Percentiles rank a stretch among this genome's conserved stretches.
These are phyloP conservation scores for Pygathrix nemaeus DNA, from an alignment of 2,113 vertebrate species.

Conservation along the genomic window DNA sequence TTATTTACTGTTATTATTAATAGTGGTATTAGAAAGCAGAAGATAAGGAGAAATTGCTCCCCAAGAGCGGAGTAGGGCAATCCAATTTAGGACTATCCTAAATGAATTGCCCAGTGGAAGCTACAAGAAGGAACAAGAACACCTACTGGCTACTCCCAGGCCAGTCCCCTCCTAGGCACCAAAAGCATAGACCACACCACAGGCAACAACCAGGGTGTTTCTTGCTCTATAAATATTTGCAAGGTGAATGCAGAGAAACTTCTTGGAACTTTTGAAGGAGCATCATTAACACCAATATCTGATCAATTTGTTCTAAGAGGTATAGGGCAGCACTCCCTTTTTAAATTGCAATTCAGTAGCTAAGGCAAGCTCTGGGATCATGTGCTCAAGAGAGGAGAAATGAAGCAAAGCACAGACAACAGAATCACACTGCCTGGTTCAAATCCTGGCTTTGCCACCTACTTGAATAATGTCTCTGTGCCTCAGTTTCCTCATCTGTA, in stretches of 20 bases:
- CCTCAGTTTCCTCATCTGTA: constrained; percentile 15
- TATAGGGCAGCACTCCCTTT: background rate
- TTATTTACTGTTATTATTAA: background rate
- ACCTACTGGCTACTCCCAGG: too few relatives aligned
- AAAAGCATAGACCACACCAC: too few relatives aligned
- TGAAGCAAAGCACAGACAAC: background rate
- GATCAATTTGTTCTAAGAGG: background rate
- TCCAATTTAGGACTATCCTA: background rate
- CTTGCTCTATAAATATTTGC: background rate
- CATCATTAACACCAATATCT: background rate
- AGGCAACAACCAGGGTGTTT: background rate
- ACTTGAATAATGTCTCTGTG: background rate
- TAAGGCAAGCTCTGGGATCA: background rate
- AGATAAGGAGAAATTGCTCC: background rate
- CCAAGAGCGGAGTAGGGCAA: background rate
- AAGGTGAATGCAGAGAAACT: background rate
- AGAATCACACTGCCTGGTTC: background rate
- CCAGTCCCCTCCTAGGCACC: background rate
- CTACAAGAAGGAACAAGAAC: background rate
- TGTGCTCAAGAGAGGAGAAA: background rate
- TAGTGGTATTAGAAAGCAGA: background rate
- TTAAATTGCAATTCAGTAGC: background rate
- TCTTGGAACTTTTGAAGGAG: background rate
- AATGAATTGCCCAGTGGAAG: background rate
- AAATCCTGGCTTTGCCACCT: background rate